Evolutionary conservation across 2,113 vertebrate genomes (phyloP).

Genomic region (Malurus alboscapulatus): DNA sequence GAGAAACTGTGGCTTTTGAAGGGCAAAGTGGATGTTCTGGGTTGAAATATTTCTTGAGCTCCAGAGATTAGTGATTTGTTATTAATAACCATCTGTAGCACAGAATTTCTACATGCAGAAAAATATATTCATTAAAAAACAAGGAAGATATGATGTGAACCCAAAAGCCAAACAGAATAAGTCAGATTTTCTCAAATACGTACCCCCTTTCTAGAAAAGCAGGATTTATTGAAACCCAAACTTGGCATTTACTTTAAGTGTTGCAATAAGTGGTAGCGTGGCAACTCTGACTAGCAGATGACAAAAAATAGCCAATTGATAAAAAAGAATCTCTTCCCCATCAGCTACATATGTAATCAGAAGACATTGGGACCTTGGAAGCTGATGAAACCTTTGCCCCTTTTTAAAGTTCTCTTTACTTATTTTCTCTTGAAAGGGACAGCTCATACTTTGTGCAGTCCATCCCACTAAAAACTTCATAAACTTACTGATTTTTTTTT

Average conservation of each 20-base stretch:
- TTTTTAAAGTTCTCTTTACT: not conserved
- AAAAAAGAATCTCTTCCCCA: rapidly evolving
- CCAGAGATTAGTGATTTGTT: not conserved
- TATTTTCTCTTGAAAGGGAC: not conserved
- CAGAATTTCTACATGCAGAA: not conserved
- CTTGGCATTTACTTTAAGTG: not conserved
- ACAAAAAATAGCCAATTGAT: not conserved
- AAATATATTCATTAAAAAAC: not conserved
- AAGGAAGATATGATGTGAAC: not conserved
- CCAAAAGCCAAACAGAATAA: not conserved
- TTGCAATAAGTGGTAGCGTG: not conserved
- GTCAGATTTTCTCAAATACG: not conserved
- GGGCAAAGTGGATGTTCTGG: not conserved
- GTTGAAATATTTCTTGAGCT: not conserved
- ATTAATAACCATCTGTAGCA: not conserved
- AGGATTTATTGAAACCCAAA: not conserved
- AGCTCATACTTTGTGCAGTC: not conserved
- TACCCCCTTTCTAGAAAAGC: not conserved
- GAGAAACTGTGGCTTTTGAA: slow-evolving; percentile 34
- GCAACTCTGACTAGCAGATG: not conserved
- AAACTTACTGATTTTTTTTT: not conserved
- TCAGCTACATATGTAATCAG: not conserved
- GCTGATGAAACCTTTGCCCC: not conserved
- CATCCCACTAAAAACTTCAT: not conserved
- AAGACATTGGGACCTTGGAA: not conserved